Percentiles rank a stretch among this genome's conserved stretches.
Conservation (phyloP, 1,140 invertebrate species). For the Macrobrachium rosenbergii region DNA sequence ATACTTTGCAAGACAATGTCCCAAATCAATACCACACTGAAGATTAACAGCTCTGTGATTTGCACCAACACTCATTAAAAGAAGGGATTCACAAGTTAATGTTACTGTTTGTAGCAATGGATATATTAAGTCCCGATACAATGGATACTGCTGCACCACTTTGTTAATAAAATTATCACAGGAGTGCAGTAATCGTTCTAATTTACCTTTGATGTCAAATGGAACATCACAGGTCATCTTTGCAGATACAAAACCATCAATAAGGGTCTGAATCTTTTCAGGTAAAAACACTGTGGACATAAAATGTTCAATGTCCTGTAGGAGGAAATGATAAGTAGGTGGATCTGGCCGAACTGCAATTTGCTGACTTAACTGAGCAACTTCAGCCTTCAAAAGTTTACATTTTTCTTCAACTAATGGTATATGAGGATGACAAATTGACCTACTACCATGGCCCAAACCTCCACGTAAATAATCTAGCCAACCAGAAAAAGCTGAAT, state of each 20-base stretch:
- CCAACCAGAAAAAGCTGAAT: slow-evolving; percentile 49
- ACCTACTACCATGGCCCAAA: slow-evolving; percentile 12
- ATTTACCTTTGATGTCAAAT: slow-evolving; percentile 29
- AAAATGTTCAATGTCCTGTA: slow-evolving; percentile 68
- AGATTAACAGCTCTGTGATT: slow-evolving; percentile 3
- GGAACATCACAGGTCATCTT: not conserved
- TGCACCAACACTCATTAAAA: slow-evolving; percentile 23
- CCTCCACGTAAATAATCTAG: slow-evolving; percentile 56
- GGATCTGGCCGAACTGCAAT: slow-evolving; percentile 75
- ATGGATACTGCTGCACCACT: slow-evolving; percentile 54
- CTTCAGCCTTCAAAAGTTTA: slow-evolving; percentile 68
- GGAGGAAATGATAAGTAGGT: slow-evolving; percentile 73
- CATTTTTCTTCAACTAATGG: slow-evolving; percentile 69
- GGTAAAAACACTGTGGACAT: slow-evolving; percentile 55
- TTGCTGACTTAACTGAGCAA: slow-evolving; percentile 64
- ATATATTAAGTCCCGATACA: slow-evolving; percentile 67
- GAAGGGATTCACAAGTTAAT: slow-evolving; percentile 51
- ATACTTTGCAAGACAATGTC: slow-evolving; percentile 34
- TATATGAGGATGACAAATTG: slow-evolving; percentile 68
- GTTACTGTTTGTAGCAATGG: slow-evolving; percentile 60
- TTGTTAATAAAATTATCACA: slow-evolving; percentile 63
- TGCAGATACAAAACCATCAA: not conserved
- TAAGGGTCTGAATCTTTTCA: slow-evolving; percentile 31
- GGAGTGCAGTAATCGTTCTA: slow-evolving; percentile 49
- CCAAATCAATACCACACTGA: slow-evolving; percentile 35